Base-by-base conservation (phyloP, 2,113 vertebrate genomes). In the Petrocephalus microphthalmus region DNA sequence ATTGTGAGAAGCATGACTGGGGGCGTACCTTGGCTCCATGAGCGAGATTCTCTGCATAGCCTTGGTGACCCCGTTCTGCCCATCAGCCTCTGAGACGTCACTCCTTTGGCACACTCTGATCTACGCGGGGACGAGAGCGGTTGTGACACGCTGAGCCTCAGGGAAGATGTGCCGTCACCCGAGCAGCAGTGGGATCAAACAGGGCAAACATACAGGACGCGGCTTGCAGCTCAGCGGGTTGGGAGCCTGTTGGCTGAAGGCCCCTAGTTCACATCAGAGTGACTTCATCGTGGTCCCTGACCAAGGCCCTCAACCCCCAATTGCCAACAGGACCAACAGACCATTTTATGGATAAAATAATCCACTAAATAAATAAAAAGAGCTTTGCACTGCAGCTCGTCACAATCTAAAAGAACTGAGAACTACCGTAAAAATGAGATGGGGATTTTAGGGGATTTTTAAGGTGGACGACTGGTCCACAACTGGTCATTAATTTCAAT, bases 21-120 rank as follows among this genome's bases (percentile, higher is more conserved):
- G n/a, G 84, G 25, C 45, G 19, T 95, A 99, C 98, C 97, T 97
- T 92, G 91, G 96, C 88, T 93, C 96, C 94, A 96, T 94, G 54
- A 96, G 94, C n/a, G 94, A 92, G 56, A 95, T 95, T 88, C 92
- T 95, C 92, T 97, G 94, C 87, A 95, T 94, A 91, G 95, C 94
- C 93, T 95, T 91, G 19, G 91, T 92, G 89, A 96, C 91, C 13
- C 91, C 87, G 90, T 89, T 92, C 56, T 92, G 94, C 60, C 94
- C 93, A 47, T 89, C 94, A 89, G 92, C 88, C 37, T 89, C 60
- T 15, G 42, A 74, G 81, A 88, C 91, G 86, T 93, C 92, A 20
- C 53, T 57, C 37, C 49, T 78, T 20, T 74, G 53, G 37, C 53
- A 78, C 60, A 45, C 47, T 88, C 78, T 57, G 33, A 84, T 25